phyloP scores from a whole-genome alignment of 2,888 invertebrate species.

The Orthosia incerta region DNA sequence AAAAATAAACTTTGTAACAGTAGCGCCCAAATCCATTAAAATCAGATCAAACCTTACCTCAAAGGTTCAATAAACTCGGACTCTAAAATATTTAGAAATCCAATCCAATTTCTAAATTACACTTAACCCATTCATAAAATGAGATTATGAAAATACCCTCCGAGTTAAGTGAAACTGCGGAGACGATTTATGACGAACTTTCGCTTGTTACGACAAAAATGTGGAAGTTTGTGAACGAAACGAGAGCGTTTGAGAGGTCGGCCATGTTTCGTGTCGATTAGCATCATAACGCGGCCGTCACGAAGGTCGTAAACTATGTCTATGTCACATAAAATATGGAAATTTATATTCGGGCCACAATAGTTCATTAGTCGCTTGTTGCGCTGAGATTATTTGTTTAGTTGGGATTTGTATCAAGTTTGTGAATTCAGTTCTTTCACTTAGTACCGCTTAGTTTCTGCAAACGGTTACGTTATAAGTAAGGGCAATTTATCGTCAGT shows the following conservation, averaged over 20 bases:
- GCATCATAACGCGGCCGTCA: constrained; percentile 50
- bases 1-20: background rate
- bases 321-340: constrained; percentile 51
- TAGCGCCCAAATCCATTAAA: background rate
- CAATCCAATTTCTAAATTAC: constrained; percentile 21
- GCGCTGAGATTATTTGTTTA: constrained; percentile 34
- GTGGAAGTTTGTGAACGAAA: constrained; percentile 48
- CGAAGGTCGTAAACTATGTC: constrained; percentile 56
- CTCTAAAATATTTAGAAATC: background rate
- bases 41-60: background rate
- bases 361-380: constrained; percentile 58
- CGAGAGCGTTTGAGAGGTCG: constrained; percentile 51
- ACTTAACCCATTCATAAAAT: constrained; percentile 17
- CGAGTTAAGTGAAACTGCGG: constrained; percentile 34
- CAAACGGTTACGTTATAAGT: background rate
- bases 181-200: constrained; percentile 49
- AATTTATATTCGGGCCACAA: constrained; percentile 48
- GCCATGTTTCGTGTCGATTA: constrained; percentile 51
- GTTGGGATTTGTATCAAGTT: constrained; percentile 15
- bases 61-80: constrained; percentile 16
- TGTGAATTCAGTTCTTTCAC: background rate
- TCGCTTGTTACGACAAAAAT: constrained; percentile 47
- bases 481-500: background rate
- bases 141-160: constrained; percentile 14
- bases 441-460: background rate